Evolutionary conservation across 2,888 invertebrate species (phyloP).

Genomic region (Tinea trinotella): DNA sequence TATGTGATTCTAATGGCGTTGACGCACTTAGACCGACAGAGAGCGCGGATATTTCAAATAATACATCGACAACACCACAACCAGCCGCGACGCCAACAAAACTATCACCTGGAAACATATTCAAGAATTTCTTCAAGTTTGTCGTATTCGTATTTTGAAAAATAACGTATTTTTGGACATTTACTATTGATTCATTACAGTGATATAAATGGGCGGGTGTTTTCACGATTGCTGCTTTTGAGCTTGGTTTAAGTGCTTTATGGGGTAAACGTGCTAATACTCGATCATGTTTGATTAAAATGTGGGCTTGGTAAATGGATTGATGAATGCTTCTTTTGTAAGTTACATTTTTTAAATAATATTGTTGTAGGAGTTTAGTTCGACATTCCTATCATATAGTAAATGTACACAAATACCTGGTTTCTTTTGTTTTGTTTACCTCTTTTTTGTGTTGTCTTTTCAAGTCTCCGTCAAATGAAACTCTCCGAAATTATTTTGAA

Average conservation of each 20-base stretch:
- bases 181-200: conserved; percentile 6
- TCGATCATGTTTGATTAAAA: too few species aligned
- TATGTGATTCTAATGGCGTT: neutral
- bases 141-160: conserved; percentile 10
- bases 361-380: neutral
- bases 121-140: conserved; percentile 98
- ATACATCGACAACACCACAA: conserved; percentile 55
- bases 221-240: too few species aligned
- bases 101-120: conserved; percentile 89
- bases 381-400: neutral
- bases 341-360: neutral
- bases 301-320: neutral
- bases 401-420: conserved; percentile 11
- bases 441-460: neutral
- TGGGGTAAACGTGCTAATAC: too few species aligned
- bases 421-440: conserved; percentile 7
- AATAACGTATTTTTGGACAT: conserved; percentile 10
- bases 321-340: neutral
- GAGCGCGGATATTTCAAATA: conserved; percentile 11
- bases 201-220: too few species aligned
- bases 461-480: neutral
- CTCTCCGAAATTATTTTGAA: too few species aligned
- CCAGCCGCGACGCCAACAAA: conserved; percentile 73
- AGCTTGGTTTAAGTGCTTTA: too few species aligned
- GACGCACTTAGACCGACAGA: conserved; percentile 6